phyloP scores from a whole-genome alignment of 2,888 invertebrate genomes.

The Therioaphis trifolii region DNA sequence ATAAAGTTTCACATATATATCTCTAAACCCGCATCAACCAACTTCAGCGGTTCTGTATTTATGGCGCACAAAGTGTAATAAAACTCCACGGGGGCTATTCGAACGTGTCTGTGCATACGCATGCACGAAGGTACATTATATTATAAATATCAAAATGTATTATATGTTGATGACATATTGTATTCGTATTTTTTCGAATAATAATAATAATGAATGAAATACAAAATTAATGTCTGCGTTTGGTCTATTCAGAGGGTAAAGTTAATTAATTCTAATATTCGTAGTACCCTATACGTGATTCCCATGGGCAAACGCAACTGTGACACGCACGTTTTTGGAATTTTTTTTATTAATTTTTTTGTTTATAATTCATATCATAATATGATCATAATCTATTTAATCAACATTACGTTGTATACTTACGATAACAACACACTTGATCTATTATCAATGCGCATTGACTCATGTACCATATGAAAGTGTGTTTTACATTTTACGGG shows the following conservation, averaged over 20 bases:
- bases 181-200: background rate
- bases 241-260: background rate
- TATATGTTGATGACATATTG: background rate
- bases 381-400: constrained; percentile 10
- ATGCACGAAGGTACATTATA: background rate
- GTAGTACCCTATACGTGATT: background rate
- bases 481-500: no score
- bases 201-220: constrained; percentile 15
- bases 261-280: constrained; percentile 42
- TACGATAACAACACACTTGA: no score
- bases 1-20: background rate
- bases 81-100: background rate
- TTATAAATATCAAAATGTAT: background rate
- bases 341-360: background rate
- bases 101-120: background rate
- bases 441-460: no score
- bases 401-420: background rate
- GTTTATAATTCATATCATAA: background rate
- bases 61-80: background rate
- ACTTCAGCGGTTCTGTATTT: background rate
- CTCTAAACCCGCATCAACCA: background rate
- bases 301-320: background rate
- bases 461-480: no score
- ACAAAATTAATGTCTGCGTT: constrained; percentile 3
- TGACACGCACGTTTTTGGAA: background rate